Evolutionary conservation across 2,113 vertebrate species (phyloP), one percentile per base, ranked within the genome.

Genomic region (rat (Rattus norvegicus)): DNA sequence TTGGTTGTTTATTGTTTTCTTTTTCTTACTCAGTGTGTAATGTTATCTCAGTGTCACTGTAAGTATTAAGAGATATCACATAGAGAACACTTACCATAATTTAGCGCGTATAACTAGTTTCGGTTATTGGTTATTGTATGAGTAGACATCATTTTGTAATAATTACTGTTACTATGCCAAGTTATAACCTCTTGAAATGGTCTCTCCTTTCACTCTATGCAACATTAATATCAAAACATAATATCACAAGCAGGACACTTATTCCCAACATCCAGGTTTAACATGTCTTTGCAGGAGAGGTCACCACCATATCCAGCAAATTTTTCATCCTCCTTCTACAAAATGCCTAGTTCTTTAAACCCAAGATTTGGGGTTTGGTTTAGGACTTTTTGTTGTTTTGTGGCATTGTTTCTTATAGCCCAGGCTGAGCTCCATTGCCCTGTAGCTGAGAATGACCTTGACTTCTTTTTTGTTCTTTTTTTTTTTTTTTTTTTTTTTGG

Each of bases 81-180:
- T 33, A 6, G 28, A 52, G 52, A 69, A 12, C 67, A 87, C 36
- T 87, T 36, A 87, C 43, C 33, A 87, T n/a, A n/a, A 90, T 7
- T 20, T 54, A 81, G 9, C 39, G 47, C 0, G 36, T 47, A 67
- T 54, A 91, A 84, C 59, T 20, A 93, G 3, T 26, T 77, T 16
- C 17, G 63, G 12, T 52, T 76, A 61, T 54, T 79, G 87, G 47
- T 92, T 93, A 89, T 81, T 91, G 75, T n/a, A 76, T 33, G 24
- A 70, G 92, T 86, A 92, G 85, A 90, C 52, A n/a, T 69, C 73
- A 76, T 67, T 19, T 36, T 36, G 5, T 65, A 92, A 90, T 85
- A 76, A 92, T 75, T 75, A 65, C 22, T 69, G 30, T 73, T 72
- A 54, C 43, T 83, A 30, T 77, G 81, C 10, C 36, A 91, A 63